Evolutionary conservation across 2,113 vertebrate species (phyloP).

Genomic region (Notiomystis cincta): DNA sequence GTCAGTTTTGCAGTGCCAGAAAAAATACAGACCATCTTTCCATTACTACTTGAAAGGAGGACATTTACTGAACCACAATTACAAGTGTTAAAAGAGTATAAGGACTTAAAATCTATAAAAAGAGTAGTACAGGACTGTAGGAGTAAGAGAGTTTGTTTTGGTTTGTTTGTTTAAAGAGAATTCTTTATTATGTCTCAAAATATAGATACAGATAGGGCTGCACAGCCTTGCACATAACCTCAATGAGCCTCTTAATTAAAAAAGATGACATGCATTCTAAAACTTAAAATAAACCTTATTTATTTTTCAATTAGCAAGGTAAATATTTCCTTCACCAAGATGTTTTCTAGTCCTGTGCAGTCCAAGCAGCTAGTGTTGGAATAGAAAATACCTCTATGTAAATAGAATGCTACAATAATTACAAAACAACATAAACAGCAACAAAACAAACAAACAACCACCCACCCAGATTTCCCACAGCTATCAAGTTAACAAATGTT

Average conservation of each 20-base stretch:
- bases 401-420: neutral
- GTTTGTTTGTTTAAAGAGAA: neutral
- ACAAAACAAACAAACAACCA: neutral
- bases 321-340: neutral
- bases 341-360: neutral
- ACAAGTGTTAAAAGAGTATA: slow-evolving; percentile 5
- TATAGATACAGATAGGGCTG: neutral
- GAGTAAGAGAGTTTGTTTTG: neutral
- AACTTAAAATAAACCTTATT: neutral
- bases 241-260: neutral
- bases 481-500: neutral
- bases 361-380: neutral
- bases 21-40: slow-evolving; percentile 53
- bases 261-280: neutral
- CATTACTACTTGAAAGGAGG: slow-evolving; percentile 10
- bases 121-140: neutral
- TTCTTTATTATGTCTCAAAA: neutral
- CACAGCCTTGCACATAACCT: neutral
- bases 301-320: neutral
- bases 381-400: neutral
- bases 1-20: slow-evolving; percentile 39
- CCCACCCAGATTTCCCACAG: neutral
- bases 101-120: slow-evolving; percentile 30
- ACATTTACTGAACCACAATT: slow-evolving; percentile 42
- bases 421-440: neutral